A percentile compares a stretch with the other conserved stretches of the same genome.
These are phyloP conservation scores for Cryptotermes secundus DNA, from an alignment of 1,140 invertebrate genomes.

Conservation along the genomic window DNA sequence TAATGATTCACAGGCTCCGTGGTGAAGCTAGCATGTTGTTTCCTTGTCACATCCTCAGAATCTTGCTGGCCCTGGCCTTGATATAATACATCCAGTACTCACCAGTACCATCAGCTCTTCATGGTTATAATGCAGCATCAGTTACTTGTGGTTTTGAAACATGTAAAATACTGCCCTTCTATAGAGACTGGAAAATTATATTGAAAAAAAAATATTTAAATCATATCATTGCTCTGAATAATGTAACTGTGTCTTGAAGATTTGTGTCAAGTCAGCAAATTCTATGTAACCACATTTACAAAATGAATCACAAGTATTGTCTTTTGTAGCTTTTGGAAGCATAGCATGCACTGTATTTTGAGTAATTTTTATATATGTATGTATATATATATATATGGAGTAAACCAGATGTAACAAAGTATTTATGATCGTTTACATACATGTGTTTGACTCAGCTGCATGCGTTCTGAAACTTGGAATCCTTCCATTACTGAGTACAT, in stretches of 20 bases:
- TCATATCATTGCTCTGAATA: not conserved
- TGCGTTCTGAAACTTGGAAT: too few relatives aligned
- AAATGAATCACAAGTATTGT: not conserved
- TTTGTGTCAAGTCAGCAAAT: not conserved
- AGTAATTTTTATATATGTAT: not conserved
- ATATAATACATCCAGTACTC: too few relatives aligned
- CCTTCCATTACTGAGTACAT: too few relatives aligned
- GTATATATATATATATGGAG: not conserved
- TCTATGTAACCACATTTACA: not conserved
- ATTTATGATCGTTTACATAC: too few relatives aligned
- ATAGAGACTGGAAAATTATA: not conserved
- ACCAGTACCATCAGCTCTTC: too few relatives aligned
- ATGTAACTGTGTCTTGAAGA: not conserved
- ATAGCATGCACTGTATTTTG: not conserved
- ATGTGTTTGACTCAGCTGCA: too few relatives aligned
- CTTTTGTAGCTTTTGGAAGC: not conserved
- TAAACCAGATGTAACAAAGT: not conserved
- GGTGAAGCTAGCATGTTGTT: too few relatives aligned
- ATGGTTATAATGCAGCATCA: too few relatives aligned
- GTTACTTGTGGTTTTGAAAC: too few relatives aligned
- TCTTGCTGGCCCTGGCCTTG: too few relatives aligned
- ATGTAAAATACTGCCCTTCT: not conserved
- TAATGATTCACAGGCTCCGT: too few relatives aligned
- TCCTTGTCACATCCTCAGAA: too few relatives aligned
- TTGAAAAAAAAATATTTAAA: not conserved